phyloP scores from a whole-genome alignment of 1,140 invertebrate species.

The Zaprionus davidi region DNA sequence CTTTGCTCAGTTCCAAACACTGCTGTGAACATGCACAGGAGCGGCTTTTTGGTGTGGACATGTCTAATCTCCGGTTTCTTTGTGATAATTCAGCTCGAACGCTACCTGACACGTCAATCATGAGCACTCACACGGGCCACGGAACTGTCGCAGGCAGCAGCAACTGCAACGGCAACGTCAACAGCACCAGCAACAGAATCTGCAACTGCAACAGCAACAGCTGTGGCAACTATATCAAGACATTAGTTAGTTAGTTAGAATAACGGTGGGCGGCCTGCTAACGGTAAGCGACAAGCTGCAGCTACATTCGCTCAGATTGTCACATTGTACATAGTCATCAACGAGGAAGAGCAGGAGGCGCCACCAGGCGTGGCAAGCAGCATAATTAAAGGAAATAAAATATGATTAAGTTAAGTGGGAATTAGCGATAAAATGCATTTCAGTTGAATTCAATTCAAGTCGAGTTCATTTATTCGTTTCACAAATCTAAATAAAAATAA shows the following conservation, averaged over 20 bases:
- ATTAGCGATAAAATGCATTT: conserved; percentile 19
- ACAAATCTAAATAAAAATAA: background rate
- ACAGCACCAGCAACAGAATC: conserved; percentile 18
- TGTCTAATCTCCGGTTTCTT: conserved; percentile 59
- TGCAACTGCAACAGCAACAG: conserved; percentile 48
- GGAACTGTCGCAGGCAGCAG: conserved; percentile 14
- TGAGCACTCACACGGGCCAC: conserved; percentile 51
- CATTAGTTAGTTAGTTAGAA: conserved; percentile 78
- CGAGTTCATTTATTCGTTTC: background rate
- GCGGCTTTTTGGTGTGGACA: conserved; percentile 37
- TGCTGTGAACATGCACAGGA: conserved; percentile 36
- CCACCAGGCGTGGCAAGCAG: conserved; percentile 18
- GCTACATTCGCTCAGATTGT: background rate
- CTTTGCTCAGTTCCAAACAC: conserved; percentile 37
- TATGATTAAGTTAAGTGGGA: conserved; percentile 23
- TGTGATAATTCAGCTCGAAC: conserved; percentile 52
- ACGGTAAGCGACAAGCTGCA: conserved; percentile 10
- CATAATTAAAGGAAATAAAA: conserved; percentile 14
- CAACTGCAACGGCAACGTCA: conserved; percentile 5
- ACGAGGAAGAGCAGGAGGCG: background rate
- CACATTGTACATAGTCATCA: conserved; percentile 39
- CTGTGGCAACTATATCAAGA: conserved; percentile 75
- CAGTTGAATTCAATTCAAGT: conserved; percentile 3
- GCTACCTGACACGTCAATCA: conserved; percentile 49
- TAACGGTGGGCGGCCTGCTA: conserved; percentile 43